A percentile compares a stretch with the other conserved stretches of the same genome.
phyloP scores from a whole-genome alignment of 1,140 invertebrate genomes.

The Pseudomyrmex gracilis region DNA sequence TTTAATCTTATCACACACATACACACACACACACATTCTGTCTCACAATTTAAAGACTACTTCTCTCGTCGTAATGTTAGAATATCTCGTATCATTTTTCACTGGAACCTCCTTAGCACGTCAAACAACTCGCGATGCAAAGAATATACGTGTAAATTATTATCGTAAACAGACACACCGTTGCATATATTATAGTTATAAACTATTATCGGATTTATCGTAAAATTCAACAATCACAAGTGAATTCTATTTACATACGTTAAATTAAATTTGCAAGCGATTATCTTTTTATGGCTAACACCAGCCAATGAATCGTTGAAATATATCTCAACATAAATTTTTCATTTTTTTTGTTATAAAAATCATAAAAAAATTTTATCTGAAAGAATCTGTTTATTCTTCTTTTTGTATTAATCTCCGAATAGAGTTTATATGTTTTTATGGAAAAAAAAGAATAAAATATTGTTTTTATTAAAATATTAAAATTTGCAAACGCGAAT shows the following conservation, averaged over 20 bases:
- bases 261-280: conserved; percentile 18
- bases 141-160: conserved; percentile 37
- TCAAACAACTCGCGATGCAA: not conserved
- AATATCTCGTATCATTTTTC: conserved; percentile 43
- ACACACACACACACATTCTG: not conserved
- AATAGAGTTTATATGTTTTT: not conserved
- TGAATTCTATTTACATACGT: conserved; percentile 5
- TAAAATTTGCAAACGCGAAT: no score
- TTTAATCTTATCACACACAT: not conserved
- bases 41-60: conserved; percentile 15
- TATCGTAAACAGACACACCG: not conserved
- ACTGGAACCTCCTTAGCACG: conserved; percentile 12
- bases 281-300: not conserved
- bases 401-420: not conserved
- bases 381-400: no score
- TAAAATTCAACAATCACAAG: conserved; percentile 1
- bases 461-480: no score
- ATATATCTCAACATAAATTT: no score
- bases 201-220: conserved; percentile 28
- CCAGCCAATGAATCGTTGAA: no score
- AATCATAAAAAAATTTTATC: not conserved
- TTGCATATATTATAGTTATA: not conserved
- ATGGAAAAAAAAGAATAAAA: not conserved
- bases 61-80: conserved; percentile 14
- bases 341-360: no score